Base-by-base conservation (phyloP, 2,888 invertebrate genomes). In the Rhyacophila evoluta region DNA sequence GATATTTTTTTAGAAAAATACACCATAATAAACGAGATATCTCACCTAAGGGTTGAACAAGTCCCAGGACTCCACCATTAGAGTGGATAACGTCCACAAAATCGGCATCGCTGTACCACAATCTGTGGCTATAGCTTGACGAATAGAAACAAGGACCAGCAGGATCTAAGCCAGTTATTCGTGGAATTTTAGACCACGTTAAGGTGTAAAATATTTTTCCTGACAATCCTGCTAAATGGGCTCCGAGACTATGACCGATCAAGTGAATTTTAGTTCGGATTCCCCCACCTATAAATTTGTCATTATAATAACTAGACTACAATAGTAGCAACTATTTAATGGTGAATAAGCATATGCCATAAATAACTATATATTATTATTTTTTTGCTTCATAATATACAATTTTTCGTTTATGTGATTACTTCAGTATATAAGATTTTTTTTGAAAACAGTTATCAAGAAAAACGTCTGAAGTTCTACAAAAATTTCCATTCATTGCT, bases 71-170 rank as follows among this genome's bases (percentile, higher is more conserved):
- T 55, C 74, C 79, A 8, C 39, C 75, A 41, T 81, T 74, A 15
- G 80, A 75, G 12, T 80, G 80, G 33, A 82, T 80, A 12, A 80
- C 75, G 10, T 80, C 78, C 2, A 80, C 80, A 12, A 80, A 73
- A 19, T 75, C 70, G 2, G 80, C 80, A 67, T 80, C 80, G 4
- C 70, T 73, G 2, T 28, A 5, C 10, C 11, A 2, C 33, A 80
- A 33, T 8, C 28, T 69, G 36, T 70, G 29, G 19, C 77, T 70
- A 8, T 69, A 19, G 4, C 29, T n/a, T 33, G 19, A 11, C 15
- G 69, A 19, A 8, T 33, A 33, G 29, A 80, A 82, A 73, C 83
- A 83, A 8, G 83, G 83, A 25, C 82, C 80, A 15, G 80, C 80
- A 19, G 77, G 74, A 15, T 80, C 80, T 12, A 80, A 29, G 3